These are phyloP conservation scores for Hirtodrosophila trivittata DNA, from an alignment of 2,888 invertebrate species.

Conservation along the genomic window DNA sequence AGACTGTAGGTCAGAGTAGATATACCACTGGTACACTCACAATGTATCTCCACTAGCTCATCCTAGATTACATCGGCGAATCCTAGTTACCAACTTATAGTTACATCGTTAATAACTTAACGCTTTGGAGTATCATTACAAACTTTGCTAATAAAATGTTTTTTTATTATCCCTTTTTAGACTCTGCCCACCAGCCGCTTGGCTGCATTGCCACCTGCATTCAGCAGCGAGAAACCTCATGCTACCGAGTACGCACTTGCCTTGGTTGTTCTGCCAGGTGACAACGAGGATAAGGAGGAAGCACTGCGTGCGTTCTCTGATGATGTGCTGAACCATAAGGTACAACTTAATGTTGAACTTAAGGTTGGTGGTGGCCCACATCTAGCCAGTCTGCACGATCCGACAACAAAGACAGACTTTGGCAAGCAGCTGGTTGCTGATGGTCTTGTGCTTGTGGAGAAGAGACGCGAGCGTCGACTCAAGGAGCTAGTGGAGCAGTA, in stretches of 20 bases:
- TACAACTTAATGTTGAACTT: constrained; percentile 93
- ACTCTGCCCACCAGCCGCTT: constrained; percentile 88
- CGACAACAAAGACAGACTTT: constrained; percentile 84
- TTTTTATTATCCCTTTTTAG: constrained; percentile 76
- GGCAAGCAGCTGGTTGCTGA: constrained; percentile 92
- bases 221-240: constrained; percentile 89
- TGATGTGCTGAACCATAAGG: constrained; percentile 89
- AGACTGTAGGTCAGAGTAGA: no score
- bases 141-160: constrained; percentile 6
- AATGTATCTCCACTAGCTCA: no score
- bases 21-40: no score
- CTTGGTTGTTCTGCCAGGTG: constrained; percentile 92
- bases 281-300: constrained; percentile 92
- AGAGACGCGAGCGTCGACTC: constrained; percentile 91
- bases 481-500: constrained; percentile 92
- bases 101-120: no score
- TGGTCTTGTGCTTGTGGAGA: constrained; percentile 93
- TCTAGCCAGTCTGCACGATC: constrained; percentile 83
- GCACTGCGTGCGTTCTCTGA: constrained; percentile 88
- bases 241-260: constrained; percentile 95
- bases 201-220: constrained; percentile 92
- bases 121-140: no score
- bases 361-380: constrained; percentile 83
- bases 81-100: no score
- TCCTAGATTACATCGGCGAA: no score